Evolutionary conservation across 2,113 vertebrate genomes (phyloP), one percentile per base, ranked within the genome.

Genomic region (Grammomys dolichurus): DNA sequence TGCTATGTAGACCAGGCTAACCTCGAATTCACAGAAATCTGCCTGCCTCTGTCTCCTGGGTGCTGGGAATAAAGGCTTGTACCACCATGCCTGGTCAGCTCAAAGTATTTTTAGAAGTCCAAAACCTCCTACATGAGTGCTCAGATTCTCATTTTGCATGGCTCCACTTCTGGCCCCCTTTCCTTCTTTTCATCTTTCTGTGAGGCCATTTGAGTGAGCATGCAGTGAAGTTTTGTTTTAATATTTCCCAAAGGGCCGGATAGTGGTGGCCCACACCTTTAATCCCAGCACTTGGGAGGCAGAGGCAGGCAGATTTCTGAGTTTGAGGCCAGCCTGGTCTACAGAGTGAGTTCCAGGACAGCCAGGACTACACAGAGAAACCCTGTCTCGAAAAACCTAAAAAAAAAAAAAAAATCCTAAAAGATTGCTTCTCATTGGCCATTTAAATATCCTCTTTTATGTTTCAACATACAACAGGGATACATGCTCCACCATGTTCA

Each of bases 371-470:
- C 40, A 40, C 40, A 40, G 40, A 40, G 40, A 40, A 40, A 40
- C 40, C 2, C 40, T 40, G 40, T 40, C 40, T 40, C 40, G 40
- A 40, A 40, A 40, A 40, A 40, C 40, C 40, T 40, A 40, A 40
- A 40, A 40, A 40, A 40, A 40, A 40, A 40, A 40, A 40, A 40
- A 40, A 40, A 40, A 40, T 89, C 63, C 89, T 43, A 60, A n/a
- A 73, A 26, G 67, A 89, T 48, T 54, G 65, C 51, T 51, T 56
- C 65, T 80, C 51, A 67, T 43, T 93, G 56, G 7, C 46, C 91
- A 78, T 95, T 56, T 87, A 54, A 28, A 70, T 90, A 26, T 75
- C 56, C 20, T 76, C 40, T 96, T 87, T 75, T 90, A 40, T 40
- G 40, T 40, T 40, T 40, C 40, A 40, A 40, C 40, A 40, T 40